A percentile compares a stretch with the other conserved stretches of the same genome.
These are phyloP conservation scores for Leptinotarsa undecemlineata DNA, from an alignment of 1,140 invertebrate genomes.

Conservation along the genomic window DNA sequence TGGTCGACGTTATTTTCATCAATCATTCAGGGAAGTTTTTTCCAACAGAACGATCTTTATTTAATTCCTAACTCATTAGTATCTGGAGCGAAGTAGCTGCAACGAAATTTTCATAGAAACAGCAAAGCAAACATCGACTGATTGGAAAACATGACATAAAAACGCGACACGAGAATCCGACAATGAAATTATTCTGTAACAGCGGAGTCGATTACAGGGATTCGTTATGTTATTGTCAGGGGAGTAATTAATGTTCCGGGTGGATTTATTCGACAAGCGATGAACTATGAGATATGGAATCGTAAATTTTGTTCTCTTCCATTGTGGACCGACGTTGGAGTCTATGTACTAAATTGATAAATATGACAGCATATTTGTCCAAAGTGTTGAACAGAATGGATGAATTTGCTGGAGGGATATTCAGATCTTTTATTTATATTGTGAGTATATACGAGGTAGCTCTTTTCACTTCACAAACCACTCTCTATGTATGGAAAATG, in stretches of 20 bases:
- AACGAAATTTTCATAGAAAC: too few species aligned
- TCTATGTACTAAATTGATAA: not conserved
- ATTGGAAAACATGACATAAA: not conserved
- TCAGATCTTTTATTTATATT: not conserved
- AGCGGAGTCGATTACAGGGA: slow-evolving; percentile 4
- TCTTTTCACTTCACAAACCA: too few species aligned
- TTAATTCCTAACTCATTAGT: too few species aligned
- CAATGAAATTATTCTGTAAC: slow-evolving; percentile 4
- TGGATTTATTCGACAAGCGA: slow-evolving; percentile 7
- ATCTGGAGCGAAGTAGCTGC: too few species aligned
- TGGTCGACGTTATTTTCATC: too few species aligned
- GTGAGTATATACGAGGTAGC: not conserved
- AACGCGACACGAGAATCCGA: not conserved
- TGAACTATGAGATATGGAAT: not conserved
- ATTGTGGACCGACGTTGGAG: slow-evolving; percentile 4
- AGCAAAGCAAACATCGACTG: not conserved
- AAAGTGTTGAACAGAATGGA: not conserved
- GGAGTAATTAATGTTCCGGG: slow-evolving; percentile 2
- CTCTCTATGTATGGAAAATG: too few species aligned
- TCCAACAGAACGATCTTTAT: too few species aligned
- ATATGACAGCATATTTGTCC: slow-evolving; percentile 5
- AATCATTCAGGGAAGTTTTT: too few species aligned
- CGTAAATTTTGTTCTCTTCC: slow-evolving; percentile 2
- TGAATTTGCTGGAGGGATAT: not conserved
- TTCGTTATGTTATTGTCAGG: slow-evolving; percentile 3